Evolutionary conservation across 2,797 vertebrate species (phyloP), one percentile per base, ranked within the genome.

Genomic region (Sorex maritimensis): DNA sequence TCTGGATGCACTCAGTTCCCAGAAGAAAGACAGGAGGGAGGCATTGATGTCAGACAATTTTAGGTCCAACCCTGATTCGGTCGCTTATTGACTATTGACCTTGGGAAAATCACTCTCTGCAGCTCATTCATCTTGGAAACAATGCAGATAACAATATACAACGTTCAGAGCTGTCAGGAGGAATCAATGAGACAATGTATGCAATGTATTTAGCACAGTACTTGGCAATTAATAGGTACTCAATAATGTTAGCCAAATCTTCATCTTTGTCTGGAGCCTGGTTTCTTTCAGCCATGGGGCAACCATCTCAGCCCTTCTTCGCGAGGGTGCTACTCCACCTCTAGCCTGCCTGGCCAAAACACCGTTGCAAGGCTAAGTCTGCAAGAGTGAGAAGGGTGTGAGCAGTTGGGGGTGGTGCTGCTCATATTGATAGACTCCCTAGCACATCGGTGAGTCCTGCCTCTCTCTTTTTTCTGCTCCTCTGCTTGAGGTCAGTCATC

Each of bases 151-250:
- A 63, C 0, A 24, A 89, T 61, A 77, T 3, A 82, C 49, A 84
- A 21, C 4, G 86, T 95, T 84, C 28, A 41, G 81, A 52, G 44
- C 3, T 89, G 46, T 87, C 72, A 38, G 26, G 52, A 94, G 81
- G 69, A 68, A 93, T 91, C 92, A 87, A 58, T 93, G 93, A 84
- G 9, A 30, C 78, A 71, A 91, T 67, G 23, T 67, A 81, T 92
- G 38, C 24, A 46, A 72, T 75, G 13, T 83, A 61, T 28, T 75
- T 44, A 55, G 0, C 49, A 75, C 6, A 85, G 30, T 24, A 30
- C 12, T 75, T 90, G 82, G 74, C 92, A 80, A 88, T 96, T 90
- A 88, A 81, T 93, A 85, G 88, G 82, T 90, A 61, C 72, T 94
- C 90, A 91, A 10, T 87, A 90, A 92, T 46, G 15, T 63, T 88